Percentiles rank a stretch among this genome's conserved stretches.
Conservation (phyloP, 2,113 vertebrate species). For the Scatophagus argus region DNA sequence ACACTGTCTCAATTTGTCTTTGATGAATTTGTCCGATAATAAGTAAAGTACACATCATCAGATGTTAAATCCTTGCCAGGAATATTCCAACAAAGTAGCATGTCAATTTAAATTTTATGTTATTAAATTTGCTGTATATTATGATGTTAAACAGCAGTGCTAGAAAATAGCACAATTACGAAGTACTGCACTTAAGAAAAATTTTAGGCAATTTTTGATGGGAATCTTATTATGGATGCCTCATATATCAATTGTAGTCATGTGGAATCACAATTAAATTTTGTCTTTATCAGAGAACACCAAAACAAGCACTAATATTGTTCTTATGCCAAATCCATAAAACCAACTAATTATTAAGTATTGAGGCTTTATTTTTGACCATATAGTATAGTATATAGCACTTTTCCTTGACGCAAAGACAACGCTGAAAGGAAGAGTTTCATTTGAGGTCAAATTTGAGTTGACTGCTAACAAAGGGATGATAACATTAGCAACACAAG, state of each 20-base stretch:
- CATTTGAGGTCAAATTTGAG: slow-evolving; percentile 38
- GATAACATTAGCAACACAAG: slow-evolving; percentile 50
- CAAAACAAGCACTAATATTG: neutral
- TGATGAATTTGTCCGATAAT: neutral
- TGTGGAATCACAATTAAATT: too few species aligned
- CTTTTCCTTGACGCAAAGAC: slow-evolving; percentile 13
- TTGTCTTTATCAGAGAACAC: neutral
- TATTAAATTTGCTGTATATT: too few species aligned
- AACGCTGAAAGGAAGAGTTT: slow-evolving; percentile 32
- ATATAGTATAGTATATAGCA: too few species aligned
- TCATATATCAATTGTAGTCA: too few species aligned
- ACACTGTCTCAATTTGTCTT: too few species aligned
- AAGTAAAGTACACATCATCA: neutral
- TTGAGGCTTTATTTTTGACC: neutral
- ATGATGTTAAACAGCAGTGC: too few species aligned
- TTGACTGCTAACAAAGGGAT: slow-evolving; percentile 52
- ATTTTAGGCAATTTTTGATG: too few species aligned
- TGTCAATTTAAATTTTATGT: too few species aligned
- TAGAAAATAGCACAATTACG: too few species aligned
- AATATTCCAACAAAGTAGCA: too few species aligned
- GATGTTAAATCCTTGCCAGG: neutral
- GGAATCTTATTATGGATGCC: too few species aligned
- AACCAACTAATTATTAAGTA: neutral
- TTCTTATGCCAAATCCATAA: neutral
- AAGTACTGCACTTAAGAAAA: too few species aligned